Conservation (phyloP, 2,113 vertebrate species). For the Macquaria ambigua region DNA sequence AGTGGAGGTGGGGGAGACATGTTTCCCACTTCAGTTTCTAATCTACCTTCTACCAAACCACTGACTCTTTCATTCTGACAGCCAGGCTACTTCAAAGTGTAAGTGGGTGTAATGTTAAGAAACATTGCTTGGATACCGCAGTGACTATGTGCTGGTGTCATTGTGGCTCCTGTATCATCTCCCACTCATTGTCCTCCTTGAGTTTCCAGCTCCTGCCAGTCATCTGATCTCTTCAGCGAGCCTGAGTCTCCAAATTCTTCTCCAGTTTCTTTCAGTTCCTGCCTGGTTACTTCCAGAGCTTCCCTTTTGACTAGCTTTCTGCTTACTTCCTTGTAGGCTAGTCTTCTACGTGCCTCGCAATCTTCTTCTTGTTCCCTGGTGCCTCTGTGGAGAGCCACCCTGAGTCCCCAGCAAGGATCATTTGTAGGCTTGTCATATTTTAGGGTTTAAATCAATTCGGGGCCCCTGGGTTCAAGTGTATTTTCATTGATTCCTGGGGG, state of each 20-base stretch:
- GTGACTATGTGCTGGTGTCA: background rate
- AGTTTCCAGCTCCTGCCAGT: background rate
- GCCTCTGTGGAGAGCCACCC: background rate
- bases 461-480: background rate
- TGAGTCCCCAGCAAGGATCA: background rate
- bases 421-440: background rate
- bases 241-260: background rate
- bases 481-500: background rate
- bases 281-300: background rate
- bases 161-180: constrained; percentile 12
- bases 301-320: background rate
- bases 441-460: background rate
- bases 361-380: background rate
- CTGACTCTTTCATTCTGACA: constrained; percentile 5
- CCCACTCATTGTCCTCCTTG: background rate
- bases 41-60: background rate
- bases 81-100: background rate
- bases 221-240: background rate
- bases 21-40: background rate
- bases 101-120: constrained; percentile 17
- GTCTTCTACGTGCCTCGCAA: background rate
- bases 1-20: background rate
- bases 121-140: constrained; percentile 1
- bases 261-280: background rate
- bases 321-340: background rate